Conservation (phyloP, 1,140 invertebrate species). For the Calephelis virginiensis region DNA sequence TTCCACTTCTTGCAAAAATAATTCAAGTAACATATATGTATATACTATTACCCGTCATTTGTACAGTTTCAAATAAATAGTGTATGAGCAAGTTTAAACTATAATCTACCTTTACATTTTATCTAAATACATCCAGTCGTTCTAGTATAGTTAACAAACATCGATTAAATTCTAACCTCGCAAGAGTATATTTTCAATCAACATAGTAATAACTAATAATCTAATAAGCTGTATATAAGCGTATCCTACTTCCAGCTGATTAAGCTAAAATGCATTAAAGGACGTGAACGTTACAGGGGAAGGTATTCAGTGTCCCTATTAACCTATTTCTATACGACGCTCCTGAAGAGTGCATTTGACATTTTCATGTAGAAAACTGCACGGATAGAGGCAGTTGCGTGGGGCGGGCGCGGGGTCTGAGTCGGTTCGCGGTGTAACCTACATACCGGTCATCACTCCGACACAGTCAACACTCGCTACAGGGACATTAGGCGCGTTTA, state of each 20-base stretch:
- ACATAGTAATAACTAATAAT: no score
- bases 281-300: slow-evolving; percentile 21
- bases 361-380: slow-evolving; percentile 71
- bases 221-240: not conserved
- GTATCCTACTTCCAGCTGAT: not conserved
- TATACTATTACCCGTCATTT: no score
- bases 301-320: slow-evolving; percentile 46
- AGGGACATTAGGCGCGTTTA: slow-evolving; percentile 70
- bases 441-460: slow-evolving; percentile 78
- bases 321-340: slow-evolving; percentile 54
- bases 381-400: slow-evolving; percentile 68
- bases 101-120: no score
- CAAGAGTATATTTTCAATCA: no score
- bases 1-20: no score
- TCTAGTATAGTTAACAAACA: no score
- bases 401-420: slow-evolving; percentile 40
- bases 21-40: no score
- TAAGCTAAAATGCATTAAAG: not conserved
- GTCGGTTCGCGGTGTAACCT: slow-evolving; percentile 65
- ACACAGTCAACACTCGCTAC: slow-evolving; percentile 76
- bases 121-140: no score
- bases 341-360: slow-evolving; percentile 65
- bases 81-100: no score
- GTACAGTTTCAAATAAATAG: no score
- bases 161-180: no score